These are phyloP conservation scores for Rhynchonycteris naso DNA, from an alignment of 2,797 vertebrate species.

Conservation along the genomic window DNA sequence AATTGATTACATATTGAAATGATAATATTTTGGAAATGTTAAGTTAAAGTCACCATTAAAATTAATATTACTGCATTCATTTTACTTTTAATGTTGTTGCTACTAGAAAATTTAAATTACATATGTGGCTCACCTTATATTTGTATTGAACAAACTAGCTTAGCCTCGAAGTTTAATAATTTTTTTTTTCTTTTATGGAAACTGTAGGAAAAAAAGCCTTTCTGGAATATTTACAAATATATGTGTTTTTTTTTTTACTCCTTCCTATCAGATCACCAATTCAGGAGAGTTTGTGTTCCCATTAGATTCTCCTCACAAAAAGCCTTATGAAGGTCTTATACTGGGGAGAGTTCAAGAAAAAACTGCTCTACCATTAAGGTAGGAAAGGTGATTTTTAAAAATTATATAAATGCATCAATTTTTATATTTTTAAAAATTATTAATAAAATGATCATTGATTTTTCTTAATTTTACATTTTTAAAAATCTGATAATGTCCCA, in stretches of 20 bases:
- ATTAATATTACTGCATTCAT: not conserved
- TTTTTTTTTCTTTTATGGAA: conserved; percentile 1
- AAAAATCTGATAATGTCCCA: conserved; percentile 36
- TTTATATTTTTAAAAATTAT: conserved; percentile 34
- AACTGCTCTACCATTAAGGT: conserved; percentile 80
- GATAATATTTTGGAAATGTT: conserved; percentile 8
- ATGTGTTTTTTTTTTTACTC: conserved; percentile 33
- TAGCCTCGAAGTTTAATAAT: conserved; percentile 56
- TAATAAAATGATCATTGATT: not conserved
- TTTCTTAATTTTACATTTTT: conserved; percentile 62
- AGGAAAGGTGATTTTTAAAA: conserved; percentile 69
- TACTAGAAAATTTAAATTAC: conserved; percentile 16
- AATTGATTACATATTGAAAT: conserved; percentile 32
- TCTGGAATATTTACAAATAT: not conserved
- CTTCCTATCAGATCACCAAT: conserved; percentile 90
- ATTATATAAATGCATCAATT: conserved; percentile 11
- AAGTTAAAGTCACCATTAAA: conserved; percentile 26
- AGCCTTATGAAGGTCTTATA: conserved; percentile 95
- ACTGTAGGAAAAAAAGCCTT: not conserved
- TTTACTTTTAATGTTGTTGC: not conserved
- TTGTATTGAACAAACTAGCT: conserved; percentile 42
- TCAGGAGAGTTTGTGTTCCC: conserved; percentile 95
- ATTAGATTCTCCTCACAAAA: conserved; percentile 96
- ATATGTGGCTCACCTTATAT: not conserved
- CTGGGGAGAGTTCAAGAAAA: conserved; percentile 88